These are phyloP conservation scores for Leptinotarsa lineolata DNA, from an alignment of 1,140 invertebrate species.

Conservation along the genomic window DNA sequence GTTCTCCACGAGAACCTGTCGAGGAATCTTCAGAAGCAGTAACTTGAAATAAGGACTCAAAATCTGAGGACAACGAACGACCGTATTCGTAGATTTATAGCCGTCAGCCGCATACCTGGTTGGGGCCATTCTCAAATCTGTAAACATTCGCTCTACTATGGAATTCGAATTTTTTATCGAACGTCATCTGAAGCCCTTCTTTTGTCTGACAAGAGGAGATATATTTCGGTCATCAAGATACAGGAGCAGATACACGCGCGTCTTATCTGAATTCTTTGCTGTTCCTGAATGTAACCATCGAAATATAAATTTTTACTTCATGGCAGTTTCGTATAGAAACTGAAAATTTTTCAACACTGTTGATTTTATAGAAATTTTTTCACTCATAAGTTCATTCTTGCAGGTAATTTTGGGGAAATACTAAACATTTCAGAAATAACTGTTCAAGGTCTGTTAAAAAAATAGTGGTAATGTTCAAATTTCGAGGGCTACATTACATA, in stretches of 20 bases:
- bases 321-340: too few species aligned
- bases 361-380: too few species aligned
- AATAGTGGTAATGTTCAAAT: too few species aligned
- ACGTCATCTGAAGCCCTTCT: neutral
- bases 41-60: conserved; percentile 15
- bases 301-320: neutral
- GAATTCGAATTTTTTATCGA: conserved; percentile 6
- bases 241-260: conserved; percentile 1
- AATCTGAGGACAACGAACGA: conserved; percentile 8
- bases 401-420: too few species aligned
- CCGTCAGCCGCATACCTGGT: conserved; percentile 1
- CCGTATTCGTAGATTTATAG: conserved; percentile 15
- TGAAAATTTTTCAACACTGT: too few species aligned
- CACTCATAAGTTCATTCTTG: too few species aligned
- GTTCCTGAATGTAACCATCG: neutral
- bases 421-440: too few species aligned
- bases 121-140: conserved; percentile 1
- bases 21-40: neutral
- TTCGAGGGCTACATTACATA: too few species aligned
- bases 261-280: neutral
- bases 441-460: too few species aligned
- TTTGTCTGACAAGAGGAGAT: neutral
- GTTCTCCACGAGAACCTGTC: neutral
- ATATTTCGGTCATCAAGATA: conserved; percentile 8
- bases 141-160: conserved; percentile 6